A percentile compares a stretch with the other conserved stretches of the same genome.
Evolutionary conservation across 2,113 vertebrate species (phyloP).

Genomic region (Archilochus colubris): DNA sequence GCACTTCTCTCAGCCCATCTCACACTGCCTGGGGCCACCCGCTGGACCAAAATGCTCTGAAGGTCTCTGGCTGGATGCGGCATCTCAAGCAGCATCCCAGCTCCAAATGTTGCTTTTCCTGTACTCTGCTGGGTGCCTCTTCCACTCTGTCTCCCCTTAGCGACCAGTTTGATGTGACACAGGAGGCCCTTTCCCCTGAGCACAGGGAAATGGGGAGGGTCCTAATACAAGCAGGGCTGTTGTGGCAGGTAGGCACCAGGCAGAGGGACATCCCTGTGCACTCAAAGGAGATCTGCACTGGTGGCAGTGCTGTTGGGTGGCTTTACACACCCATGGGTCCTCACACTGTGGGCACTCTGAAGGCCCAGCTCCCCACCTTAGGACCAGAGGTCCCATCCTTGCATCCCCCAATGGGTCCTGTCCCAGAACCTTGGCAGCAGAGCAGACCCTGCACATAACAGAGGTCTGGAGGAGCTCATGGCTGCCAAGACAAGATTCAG

Average conservation of each 20-base stretch:
- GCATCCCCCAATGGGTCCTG: rapidly evolving
- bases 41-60: not conserved
- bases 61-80: rapidly evolving
- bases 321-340: not conserved
- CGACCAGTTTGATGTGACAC: not conserved
- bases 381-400: not conserved
- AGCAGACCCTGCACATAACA: not conserved
- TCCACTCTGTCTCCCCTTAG: not conserved
- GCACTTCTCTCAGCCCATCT: not conserved
- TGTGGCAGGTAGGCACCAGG: not conserved
- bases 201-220: not conserved
- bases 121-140: not conserved
- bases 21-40: not conserved
- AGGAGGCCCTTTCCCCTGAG: not conserved
- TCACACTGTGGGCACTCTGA: rapidly evolving
- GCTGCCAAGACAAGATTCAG: not conserved
- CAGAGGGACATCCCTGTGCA: not conserved
- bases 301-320: not conserved
- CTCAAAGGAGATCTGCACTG: not conserved
- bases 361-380: not conserved
- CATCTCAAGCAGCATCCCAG: not conserved
- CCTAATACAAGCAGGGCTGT: not conserved
- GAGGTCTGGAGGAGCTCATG: not conserved
- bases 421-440: rapidly evolving
- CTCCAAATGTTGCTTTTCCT: not conserved